A percentile compares a stretch with the other conserved stretches of the same genome.
Conservation (phyloP, 2,797 vertebrate genomes). For the Alfaro cultratus region DNA sequence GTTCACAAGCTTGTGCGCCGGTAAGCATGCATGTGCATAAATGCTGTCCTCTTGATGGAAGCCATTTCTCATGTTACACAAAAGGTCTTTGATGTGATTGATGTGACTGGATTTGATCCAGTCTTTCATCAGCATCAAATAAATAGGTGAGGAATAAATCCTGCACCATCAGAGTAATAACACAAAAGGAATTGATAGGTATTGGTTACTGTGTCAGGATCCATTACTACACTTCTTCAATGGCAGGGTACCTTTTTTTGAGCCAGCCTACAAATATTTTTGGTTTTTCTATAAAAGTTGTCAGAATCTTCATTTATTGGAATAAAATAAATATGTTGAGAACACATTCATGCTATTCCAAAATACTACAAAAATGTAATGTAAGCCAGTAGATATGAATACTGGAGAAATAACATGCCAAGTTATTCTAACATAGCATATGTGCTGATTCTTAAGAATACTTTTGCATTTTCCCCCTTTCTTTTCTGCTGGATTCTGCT, state of each 20-base stretch:
- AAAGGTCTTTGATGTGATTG: slow-evolving; percentile 70
- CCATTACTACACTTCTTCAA: background rate
- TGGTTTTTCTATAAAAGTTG: background rate
- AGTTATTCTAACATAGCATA: background rate
- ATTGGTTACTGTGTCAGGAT: slow-evolving; percentile 31
- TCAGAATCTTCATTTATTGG: background rate
- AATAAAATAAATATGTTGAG: background rate
- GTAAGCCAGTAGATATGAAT: background rate
- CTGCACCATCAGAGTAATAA: slow-evolving; percentile 23
- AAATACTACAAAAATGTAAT: background rate
- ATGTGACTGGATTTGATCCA: slow-evolving; percentile 66
- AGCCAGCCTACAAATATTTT: background rate
- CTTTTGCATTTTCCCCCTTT: background rate
- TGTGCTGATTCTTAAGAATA: background rate
- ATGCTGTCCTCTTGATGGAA: slow-evolving; percentile 12
- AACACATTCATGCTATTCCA: background rate
- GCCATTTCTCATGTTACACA: slow-evolving; percentile 50
- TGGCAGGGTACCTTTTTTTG: background rate
- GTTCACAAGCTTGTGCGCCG: slow-evolving; percentile 25
- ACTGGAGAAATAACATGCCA: background rate
- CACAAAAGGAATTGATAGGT: slow-evolving; percentile 40
- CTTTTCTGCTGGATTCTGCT: background rate
- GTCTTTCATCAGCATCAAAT: slow-evolving; percentile 73
- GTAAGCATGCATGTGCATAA: slow-evolving; percentile 12
- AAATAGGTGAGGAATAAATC: slow-evolving; percentile 59